Conservation (phyloP, 2,113 vertebrate genomes). For the Phocoena phocoena region DNA sequence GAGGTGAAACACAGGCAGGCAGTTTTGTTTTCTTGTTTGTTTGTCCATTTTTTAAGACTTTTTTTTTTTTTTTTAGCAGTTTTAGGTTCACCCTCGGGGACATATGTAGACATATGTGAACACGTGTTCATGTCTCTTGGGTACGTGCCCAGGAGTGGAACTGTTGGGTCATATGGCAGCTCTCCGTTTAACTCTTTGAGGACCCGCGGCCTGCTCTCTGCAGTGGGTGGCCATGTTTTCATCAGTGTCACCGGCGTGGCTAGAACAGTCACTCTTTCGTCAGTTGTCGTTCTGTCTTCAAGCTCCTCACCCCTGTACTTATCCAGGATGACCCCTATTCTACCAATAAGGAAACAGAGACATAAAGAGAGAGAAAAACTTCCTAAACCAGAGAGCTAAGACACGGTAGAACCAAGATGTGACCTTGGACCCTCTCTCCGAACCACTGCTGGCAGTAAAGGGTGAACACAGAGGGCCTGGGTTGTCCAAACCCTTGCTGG, state of each 20-base stretch:
- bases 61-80: too few species aligned
- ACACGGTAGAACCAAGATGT: rapidly evolving
- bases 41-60: too few species aligned
- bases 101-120: too few species aligned
- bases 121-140: rapidly evolving
- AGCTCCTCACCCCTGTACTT: background rate
- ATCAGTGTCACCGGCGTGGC: rapidly evolving
- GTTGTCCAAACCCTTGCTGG: background rate
- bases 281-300: rapidly evolving
- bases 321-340: rapidly evolving
- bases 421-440: background rate
- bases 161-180: rapidly evolving
- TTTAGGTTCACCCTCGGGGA: too few species aligned
- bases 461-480: rapidly evolving
- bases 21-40: too few species aligned
- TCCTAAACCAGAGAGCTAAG: background rate
- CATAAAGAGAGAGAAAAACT: background rate
- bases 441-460: rapidly evolving
- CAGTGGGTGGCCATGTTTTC: rapidly evolving
- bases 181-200: background rate
- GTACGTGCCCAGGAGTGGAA: rapidly evolving
- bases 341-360: background rate
- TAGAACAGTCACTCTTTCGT: rapidly evolving
- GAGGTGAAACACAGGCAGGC: too few species aligned
- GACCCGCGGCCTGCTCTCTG: rapidly evolving